Conservation (phyloP, 2,113 vertebrate species). For the Hydrolagus affinis region DNA sequence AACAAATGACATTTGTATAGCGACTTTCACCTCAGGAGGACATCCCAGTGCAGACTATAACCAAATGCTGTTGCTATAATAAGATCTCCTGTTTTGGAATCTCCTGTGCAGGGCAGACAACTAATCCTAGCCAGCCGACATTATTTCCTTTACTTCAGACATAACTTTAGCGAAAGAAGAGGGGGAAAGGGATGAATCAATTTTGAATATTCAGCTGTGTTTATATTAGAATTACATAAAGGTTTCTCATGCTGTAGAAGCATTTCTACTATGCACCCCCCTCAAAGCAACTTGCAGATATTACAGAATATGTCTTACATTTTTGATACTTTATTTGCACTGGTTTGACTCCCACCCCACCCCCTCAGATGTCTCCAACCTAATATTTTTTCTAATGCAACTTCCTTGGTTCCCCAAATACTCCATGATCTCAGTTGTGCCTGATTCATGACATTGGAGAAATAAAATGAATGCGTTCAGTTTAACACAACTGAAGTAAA, state of each 20-base stretch:
- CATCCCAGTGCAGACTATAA: neutral
- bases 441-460: neutral
- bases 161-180: slow-evolving; percentile 19
- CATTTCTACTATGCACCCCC: slow-evolving; percentile 7
- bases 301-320: neutral
- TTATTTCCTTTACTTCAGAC: slow-evolving; percentile 24
- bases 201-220: slow-evolving; percentile 16
- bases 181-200: neutral
- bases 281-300: slow-evolving; percentile 21
- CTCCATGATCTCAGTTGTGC: neutral
- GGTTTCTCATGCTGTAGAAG: slow-evolving; percentile 1
- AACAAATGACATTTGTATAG: too few species aligned
- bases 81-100: slow-evolving; percentile 20
- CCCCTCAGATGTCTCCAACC: neutral
- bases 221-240: slow-evolving; percentile 15
- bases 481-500: neutral
- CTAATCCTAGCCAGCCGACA: slow-evolving; percentile 9
- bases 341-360: too few species aligned
- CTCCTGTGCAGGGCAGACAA: neutral
- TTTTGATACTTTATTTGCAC: neutral
- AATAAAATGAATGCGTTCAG: neutral
- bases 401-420: neutral
- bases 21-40: too few species aligned
- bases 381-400: neutral
- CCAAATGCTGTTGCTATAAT: neutral